Conservation (phyloP, 64 coral and sea anemone genomes). For the Catalaphyllia jardinei region DNA sequence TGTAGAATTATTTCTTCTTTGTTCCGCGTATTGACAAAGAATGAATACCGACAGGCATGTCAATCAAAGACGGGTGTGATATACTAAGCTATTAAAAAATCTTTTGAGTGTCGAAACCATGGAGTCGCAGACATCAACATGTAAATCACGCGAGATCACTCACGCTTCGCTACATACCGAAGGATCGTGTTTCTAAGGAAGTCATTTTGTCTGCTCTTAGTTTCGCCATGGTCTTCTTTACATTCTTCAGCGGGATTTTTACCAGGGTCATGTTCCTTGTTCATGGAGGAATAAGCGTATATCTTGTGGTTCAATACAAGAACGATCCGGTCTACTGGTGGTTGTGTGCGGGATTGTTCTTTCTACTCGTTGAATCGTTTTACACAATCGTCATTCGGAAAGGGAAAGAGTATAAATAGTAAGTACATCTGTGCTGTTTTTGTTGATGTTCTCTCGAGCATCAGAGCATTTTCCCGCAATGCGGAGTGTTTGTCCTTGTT, state of each 20-base stretch:
- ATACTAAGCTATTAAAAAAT: neutral
- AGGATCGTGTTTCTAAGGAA: conserved; percentile 55
- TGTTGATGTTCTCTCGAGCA: neutral
- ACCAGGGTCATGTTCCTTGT: conserved; percentile 84
- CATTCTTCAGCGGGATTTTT: conserved; percentile 65
- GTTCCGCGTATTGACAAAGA: neutral
- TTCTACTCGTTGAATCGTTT: conserved; percentile 78
- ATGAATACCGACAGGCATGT: neutral
- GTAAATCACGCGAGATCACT: conserved; percentile 33
- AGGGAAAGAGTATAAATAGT: conserved; percentile 94
- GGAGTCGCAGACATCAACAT: conserved; percentile 27
- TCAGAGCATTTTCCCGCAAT: neutral
- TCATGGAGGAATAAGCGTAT: conserved; percentile 71
- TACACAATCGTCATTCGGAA: conserved; percentile 87
- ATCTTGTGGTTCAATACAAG: conserved; percentile 45
- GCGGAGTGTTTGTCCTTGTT: neutral
- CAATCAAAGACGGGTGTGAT: neutral
- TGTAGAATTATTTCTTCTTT: neutral
- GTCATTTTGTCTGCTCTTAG: neutral
- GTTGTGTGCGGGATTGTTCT: conserved; percentile 65
- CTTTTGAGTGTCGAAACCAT: conserved; percentile 1
- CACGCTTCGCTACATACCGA: conserved; percentile 29
- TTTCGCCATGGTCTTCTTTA: conserved; percentile 39
- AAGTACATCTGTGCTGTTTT: conserved; percentile 31
- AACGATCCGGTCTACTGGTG: conserved; percentile 67